A percentile compares a stretch with the other conserved stretches of the same genome.
Conservation (phyloP, 30 jellyfish, hydroid and myxozoan species). For the Aurelia aurita complex sp. Pacific region DNA sequence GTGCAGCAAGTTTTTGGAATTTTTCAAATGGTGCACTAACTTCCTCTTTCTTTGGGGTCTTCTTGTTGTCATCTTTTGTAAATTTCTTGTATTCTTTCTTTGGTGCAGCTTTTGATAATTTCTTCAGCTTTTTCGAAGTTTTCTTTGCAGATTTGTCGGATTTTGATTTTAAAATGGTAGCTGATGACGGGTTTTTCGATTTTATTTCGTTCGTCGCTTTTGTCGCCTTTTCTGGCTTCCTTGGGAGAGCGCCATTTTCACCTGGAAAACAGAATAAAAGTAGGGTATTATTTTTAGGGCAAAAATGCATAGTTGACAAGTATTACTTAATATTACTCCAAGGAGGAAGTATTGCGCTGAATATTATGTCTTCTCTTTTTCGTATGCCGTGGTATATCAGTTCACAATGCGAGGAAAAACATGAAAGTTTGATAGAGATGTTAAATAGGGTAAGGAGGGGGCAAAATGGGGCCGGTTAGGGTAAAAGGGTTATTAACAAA, state of each 20-base stretch:
- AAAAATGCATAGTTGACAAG: too few species aligned
- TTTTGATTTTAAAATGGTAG: conserved; percentile 38
- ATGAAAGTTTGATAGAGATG: too few species aligned
- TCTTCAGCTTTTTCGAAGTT: conserved; percentile 36
- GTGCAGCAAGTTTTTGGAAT: conserved; percentile 55
- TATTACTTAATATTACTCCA: too few species aligned
- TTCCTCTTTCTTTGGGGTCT: conserved; percentile 41
- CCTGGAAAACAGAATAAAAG: conserved; percentile 1
- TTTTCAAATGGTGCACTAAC: conserved; percentile 35
- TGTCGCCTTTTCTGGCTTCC: conserved; percentile 59
- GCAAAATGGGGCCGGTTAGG: too few species aligned
- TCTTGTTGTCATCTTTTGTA: conserved; percentile 28
- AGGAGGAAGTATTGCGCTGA: too few species aligned
- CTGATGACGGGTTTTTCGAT: conserved; percentile 57
- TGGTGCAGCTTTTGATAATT: conserved; percentile 5
- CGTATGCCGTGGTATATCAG: too few species aligned
- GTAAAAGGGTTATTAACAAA: too few species aligned
- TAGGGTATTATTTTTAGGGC: too few species aligned
- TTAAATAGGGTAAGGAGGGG: too few species aligned
- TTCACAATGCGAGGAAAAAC: too few species aligned
- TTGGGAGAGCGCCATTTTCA: conserved; percentile 28
- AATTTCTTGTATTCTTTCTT: conserved; percentile 31
- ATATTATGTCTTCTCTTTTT: too few species aligned
- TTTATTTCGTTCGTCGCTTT: conserved; percentile 31
- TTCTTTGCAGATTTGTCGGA: conserved; percentile 42